These are phyloP conservation scores for Pangasius djambal DNA, from an alignment of 2,797 vertebrate genomes.

Conservation along the genomic window DNA sequence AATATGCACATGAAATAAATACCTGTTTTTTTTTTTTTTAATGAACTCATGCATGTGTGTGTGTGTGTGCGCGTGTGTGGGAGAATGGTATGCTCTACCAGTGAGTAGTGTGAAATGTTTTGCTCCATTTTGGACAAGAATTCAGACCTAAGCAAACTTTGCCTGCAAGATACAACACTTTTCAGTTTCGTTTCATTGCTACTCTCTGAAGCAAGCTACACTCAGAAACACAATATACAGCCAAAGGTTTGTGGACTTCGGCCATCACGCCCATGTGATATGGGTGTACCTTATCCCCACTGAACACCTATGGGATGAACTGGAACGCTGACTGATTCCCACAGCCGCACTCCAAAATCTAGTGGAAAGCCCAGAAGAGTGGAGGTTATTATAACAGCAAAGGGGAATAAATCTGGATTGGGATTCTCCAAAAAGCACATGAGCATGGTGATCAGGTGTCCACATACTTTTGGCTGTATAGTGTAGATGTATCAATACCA, in stretches of 20 bases:
- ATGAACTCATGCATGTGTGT: neutral
- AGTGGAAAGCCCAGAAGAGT: no score
- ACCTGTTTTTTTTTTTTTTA: slow-evolving; percentile 52
- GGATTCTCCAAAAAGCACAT: neutral
- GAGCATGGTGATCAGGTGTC: neutral
- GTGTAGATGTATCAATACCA: neutral
- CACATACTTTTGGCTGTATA: neutral
- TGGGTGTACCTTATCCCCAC: neutral
- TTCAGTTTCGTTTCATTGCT: neutral
- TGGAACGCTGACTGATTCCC: no score
- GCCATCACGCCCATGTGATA: neutral
- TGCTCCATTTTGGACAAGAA: neutral
- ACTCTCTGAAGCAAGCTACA: neutral
- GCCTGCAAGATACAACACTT: neutral
- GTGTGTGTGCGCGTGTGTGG: neutral
- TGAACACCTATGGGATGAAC: no score
- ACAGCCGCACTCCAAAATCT: no score
- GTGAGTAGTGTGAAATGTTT: neutral
- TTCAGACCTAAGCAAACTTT: neutral
- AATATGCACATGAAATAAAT: slow-evolving; percentile 75
- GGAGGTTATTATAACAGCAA: no score
- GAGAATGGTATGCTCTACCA: neutral
- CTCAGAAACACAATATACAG: no score
- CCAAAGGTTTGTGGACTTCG: neutral
- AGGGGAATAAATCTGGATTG: no score